phyloP scores from a whole-genome alignment of 1,140 invertebrate genomes.

The Dolichoris vasculosae region DNA sequence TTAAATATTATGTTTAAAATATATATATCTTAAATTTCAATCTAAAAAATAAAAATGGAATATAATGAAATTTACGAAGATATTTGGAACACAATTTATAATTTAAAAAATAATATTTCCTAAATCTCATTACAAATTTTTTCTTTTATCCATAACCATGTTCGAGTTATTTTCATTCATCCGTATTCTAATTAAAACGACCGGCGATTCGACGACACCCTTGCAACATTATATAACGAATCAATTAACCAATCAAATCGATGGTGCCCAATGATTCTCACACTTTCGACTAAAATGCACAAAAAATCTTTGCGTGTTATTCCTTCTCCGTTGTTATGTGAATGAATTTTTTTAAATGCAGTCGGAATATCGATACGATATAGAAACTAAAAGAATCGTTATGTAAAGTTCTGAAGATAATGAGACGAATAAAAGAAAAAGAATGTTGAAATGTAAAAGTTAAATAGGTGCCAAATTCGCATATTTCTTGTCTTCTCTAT shows the following conservation, averaged over 20 bases:
- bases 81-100: too few species aligned
- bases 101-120: not conserved
- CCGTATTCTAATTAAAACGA: not conserved
- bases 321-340: not conserved
- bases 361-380: not conserved
- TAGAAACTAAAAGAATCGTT: not conserved
- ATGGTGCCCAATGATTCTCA: not conserved
- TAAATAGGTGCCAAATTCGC: conserved; percentile 36
- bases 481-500: not conserved
- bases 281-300: not conserved
- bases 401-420: not conserved
- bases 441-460: not conserved
- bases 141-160: not conserved
- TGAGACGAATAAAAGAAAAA: not conserved
- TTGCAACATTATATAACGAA: conserved; percentile 2
- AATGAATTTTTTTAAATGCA: not conserved
- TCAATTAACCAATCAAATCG: not conserved
- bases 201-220: not conserved
- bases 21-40: too few species aligned
- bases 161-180: not conserved
- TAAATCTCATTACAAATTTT: not conserved
- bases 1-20: too few species aligned
- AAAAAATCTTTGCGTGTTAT: not conserved
- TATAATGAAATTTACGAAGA: too few species aligned
- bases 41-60: too few species aligned